Evolutionary conservation across 2,888 invertebrate genomes (phyloP), one percentile per base, ranked within the genome.

Genomic region (Clunio marinus): DNA sequence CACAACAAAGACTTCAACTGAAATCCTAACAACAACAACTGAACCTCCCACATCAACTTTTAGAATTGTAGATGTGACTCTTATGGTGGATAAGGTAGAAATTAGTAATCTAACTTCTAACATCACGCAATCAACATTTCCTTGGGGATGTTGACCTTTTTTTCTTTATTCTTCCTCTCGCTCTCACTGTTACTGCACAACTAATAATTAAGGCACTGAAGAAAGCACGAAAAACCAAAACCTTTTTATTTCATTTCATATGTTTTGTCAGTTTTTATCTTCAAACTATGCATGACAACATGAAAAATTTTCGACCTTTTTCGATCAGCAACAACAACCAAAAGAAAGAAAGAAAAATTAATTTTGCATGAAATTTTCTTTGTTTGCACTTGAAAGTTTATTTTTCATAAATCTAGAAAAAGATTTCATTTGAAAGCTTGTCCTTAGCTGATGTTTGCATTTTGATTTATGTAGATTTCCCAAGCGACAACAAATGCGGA

Each of bases 11-110:
- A 10, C 41, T 13, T n/a, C 41, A 41, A 41, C 62, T 62, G 62
- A 62, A 62, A 41, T 41, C 35, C 37, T 28, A 35, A 62, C 62
- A 41, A 57, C 20, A 57, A 22, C 22, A 10, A 62, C 41, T 37
- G 62, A 62, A 35, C 62, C 62, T 15, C 13, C 20, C 13, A 37
- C 62, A 15, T 32, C 65, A 22, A 46, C 65, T 27, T 32, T 24
- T 51, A 65, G 28, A 28, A 28, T 41, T 65, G 65, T 65, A 51
- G 51, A 46, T n/a, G 32, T 51, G 51, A 65, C 63, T 46, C 15
- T 63, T 63, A 24, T 15, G 24, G 13, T 37, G 62, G 62, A 62
- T 62, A 62, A 62, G 62, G 62, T 62, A 62, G 62, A 62, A 41
- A 37, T 35, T 37, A 15, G 15, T 24, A 58, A 41, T 37, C 62